Percentiles rank a stretch among this genome's conserved stretches.
Evolutionary conservation across 30 jellyfish, hydroid and myxozoan species (phyloP).

Genomic region (Aurelia sp.): DNA sequence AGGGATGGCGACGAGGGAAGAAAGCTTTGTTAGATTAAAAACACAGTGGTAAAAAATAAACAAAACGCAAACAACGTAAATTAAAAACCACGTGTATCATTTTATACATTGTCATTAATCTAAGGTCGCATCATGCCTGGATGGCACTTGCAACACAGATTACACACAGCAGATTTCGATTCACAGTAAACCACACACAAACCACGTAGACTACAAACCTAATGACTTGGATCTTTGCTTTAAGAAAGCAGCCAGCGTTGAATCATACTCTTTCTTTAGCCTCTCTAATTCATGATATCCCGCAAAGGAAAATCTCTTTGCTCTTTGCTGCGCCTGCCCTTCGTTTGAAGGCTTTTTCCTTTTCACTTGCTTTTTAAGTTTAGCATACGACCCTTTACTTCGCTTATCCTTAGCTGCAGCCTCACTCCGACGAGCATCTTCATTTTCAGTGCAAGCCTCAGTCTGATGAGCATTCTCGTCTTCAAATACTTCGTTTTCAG

Average conservation of each 20-base stretch:
- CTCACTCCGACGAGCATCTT: background rate
- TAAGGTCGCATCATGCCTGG: no score
- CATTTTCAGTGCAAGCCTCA: no score
- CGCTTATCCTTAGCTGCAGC: slow-evolving; percentile 6
- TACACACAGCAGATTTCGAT: background rate
- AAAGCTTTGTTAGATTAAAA: no score
- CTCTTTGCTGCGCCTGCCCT: slow-evolving; percentile 1
- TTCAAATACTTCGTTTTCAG: no score
- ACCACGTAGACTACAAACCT: slow-evolving; percentile 35
- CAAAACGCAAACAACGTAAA: no score
- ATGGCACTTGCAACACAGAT: no score
- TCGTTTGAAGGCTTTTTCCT: slow-evolving; percentile 29
- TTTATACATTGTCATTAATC: no score
- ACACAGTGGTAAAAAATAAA: no score
- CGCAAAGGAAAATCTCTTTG: slow-evolving; percentile 13
- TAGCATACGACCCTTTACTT: slow-evolving; percentile 1
- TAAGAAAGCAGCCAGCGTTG: slow-evolving; percentile 49
- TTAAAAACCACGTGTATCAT: no score
- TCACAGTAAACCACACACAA: background rate
- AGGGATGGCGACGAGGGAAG: no score
- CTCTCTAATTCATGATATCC: slow-evolving; percentile 34
- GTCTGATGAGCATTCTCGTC: no score
- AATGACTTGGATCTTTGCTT: slow-evolving; percentile 49
- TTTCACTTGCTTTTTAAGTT: slow-evolving; percentile 20
- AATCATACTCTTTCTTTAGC: slow-evolving; percentile 49